Conservation (phyloP, 2,797 vertebrate genomes). For the Sebastes nivosus region DNA sequence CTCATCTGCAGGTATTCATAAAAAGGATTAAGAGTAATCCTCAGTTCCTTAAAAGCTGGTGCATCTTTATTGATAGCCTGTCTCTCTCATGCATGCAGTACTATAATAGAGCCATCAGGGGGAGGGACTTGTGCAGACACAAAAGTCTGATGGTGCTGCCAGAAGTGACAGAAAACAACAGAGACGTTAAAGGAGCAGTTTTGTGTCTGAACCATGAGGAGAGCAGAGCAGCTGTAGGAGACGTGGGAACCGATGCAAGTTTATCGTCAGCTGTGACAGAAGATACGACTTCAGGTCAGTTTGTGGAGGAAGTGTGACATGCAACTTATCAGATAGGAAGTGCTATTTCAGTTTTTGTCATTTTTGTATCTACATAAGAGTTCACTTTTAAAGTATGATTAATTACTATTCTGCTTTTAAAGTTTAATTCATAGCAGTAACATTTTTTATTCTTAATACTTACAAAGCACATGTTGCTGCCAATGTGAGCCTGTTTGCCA, state of each 20-base stretch:
- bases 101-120: conserved; percentile 63
- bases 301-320: conserved; percentile 9
- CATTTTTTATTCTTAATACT: background rate
- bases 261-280: conserved; percentile 23
- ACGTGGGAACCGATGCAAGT: conserved; percentile 9
- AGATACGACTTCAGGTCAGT: conserved; percentile 27
- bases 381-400: background rate
- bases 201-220: conserved; percentile 23
- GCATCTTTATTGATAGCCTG: conserved; percentile 53
- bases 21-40: background rate
- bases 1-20: background rate
- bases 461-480: conserved; percentile 3
- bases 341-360: conserved; percentile 18
- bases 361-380: background rate
- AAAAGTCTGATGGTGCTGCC: conserved; percentile 62
- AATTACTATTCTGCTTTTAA: background rate
- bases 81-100: conserved; percentile 47
- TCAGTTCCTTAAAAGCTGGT: conserved; percentile 24
- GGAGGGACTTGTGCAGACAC: conserved; percentile 68
- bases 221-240: conserved; percentile 32
- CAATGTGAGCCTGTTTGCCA: background rate
- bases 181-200: conserved; percentile 27
- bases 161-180: conserved; percentile 50
- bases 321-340: conserved; percentile 29
- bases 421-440: background rate